Evolutionary conservation across 1,140 invertebrate genomes (phyloP), one percentile per base, ranked within the genome.

Genomic region (Bombus balteatus): DNA sequence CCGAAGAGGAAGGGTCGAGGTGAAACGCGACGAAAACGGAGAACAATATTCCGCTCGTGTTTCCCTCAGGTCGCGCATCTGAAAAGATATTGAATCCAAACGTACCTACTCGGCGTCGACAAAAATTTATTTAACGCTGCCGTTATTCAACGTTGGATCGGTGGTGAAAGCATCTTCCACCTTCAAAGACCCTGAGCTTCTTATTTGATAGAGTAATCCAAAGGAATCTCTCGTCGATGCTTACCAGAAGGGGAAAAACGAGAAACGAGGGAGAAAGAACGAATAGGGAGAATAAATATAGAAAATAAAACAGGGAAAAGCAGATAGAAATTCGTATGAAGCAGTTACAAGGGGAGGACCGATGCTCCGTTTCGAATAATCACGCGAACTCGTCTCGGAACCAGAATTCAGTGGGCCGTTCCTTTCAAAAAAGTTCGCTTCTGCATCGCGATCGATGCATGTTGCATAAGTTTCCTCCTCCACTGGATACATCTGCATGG

Each of bases 111-210:
- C 47, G 47, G 5, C 47, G 47, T 34, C 72, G 66, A 37, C 6
- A 47, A 71, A 72, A 84, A 84, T 80, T 79, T 84, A 43, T 84
- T 84, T 80, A 84, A 72, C n/a, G 39, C 47, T 32, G 9, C 13
- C 41, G 57, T 82, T 82, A 82, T 82, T 82, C 73, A 75, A n/a
- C 65, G 34, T 18, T 15, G 28, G 13, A 43, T 22, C 47, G 18
- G 47, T 28, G 32, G 32, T 62, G 74, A 57, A 70, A 83, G 34
- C n/a, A 8, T 4, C 13, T 43, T 32, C 2, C 2, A 13, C 28
- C 28, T 43, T 80, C 37, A 71, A 79, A 62, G 65, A 25, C 25
- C 3, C 62, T 15, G 34, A 72, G 66, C n/a, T 71, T 84, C 82
- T 84, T 84, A 84, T 28, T 83, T 5, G 73, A 13, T 39, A 3